Evolutionary conservation across 2,797 vertebrate species (phyloP), one percentile per base, ranked within the genome.

Genomic region (Otolemur crassicaudatus): DNA sequence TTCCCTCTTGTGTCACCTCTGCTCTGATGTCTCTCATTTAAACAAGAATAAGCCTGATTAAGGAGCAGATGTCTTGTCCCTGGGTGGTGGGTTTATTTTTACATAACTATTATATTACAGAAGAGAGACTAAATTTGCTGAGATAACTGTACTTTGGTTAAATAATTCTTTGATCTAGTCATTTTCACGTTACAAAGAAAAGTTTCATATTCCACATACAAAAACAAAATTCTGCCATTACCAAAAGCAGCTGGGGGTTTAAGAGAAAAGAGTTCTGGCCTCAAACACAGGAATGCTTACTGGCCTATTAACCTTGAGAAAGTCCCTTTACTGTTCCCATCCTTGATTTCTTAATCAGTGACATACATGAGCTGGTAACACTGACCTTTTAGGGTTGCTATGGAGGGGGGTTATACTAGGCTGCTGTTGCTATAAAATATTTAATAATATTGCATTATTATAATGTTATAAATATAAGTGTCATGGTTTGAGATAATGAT

Each of bases 31-130:
- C 40, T 96, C 65, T 96, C 65, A 84, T 76, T 95, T 83, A 69
- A 92, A 90, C 23, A 93, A 90, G 95, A 97, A 67, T 76, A 94
- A 58, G 91, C 90, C 86, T 95, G 96, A 96, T 94, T 91, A 91
- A 94, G 94, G 83, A 96, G 43, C 97, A 97, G 97, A 97, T 98
- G 95, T 96, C 61, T 87, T 96, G 17, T 92, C 91, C 20, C 53
- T 87, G 29, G 95, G 94, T 94, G 86, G 89, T 53, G 90, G 95
- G 93, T 96, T 90, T 95, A 95, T 97, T 97, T 98, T 96, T 97
- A 92, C 31, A 77, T 82, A 75, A 72, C 75, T 88, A 94, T 95
- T 53, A 67, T 83, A 89, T 94, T 96, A 72, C 27, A 91, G 75
- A 91, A 91, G 94, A 94, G 80, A 86, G 23, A 75, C 80, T 77